Base-by-base conservation (phyloP, 2,113 vertebrate genomes). In the Etia nguti region DNA sequence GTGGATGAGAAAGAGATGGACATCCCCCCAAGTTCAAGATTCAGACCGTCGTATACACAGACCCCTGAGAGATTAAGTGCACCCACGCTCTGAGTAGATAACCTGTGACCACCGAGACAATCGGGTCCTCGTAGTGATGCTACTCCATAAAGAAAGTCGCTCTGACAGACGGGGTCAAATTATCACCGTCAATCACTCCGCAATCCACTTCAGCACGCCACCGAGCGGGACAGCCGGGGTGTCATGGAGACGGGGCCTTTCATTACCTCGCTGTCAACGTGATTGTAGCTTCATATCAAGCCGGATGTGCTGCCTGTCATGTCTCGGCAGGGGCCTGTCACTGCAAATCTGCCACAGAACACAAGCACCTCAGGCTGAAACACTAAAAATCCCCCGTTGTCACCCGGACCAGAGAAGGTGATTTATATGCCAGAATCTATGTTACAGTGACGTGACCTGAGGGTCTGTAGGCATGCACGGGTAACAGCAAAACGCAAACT, bases 181-280 rank as follows among this genome's bases (percentile, higher is more conserved):
- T 89, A 93, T 91, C 80, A 22, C 77, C 43, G 85, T 88, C 93
- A 88, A 93, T 95, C 92, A 91, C 85, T 36, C 68, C 2, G 13
- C 34, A 34, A 83, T 82, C 81, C 79, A 85, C 65, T 68, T 55
- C 80, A 60, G 57, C 80, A 13, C 22, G 11, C 65, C 84, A 83
- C 56, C 4, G 20, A 79, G 70, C 5, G 59, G 87, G 84, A 79
- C 75, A 80, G 82, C 50, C 13, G 8, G 43, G 56, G 81, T 85
- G 88, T 83, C 88, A 80, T 80, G 65, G 79, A 80, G 84, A 84
- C 29, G 20, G 80, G 57, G 54, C 60, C 88, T 93, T 91, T 93
- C 90, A 95, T 94, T 93, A 93, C 86, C 90, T 86, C 24, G 73
- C 90, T 92, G 93, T 95, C 94, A 93, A 8, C 1, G 18, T 54